Percentiles rank a stretch among this genome's conserved stretches.
phyloP scores from a whole-genome alignment of 2,888 invertebrate species.

The Morpho helenor region DNA sequence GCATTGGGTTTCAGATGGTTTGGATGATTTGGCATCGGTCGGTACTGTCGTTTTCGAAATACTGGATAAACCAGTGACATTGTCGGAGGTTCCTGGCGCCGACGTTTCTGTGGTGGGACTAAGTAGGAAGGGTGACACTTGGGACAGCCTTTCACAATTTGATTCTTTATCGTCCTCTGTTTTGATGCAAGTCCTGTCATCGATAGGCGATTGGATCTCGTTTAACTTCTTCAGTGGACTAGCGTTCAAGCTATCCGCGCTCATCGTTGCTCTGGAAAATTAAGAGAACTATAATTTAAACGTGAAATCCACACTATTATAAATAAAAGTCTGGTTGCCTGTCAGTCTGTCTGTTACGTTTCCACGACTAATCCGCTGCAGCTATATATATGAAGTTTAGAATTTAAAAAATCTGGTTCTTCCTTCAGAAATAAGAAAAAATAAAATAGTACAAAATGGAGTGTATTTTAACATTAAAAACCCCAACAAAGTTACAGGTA shows the following conservation, averaged over 20 bases:
- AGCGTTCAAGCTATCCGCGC: slow-evolving; percentile 70
- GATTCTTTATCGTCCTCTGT: slow-evolving; percentile 56
- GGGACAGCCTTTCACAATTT: slow-evolving; percentile 59
- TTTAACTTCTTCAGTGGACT: slow-evolving; percentile 47
- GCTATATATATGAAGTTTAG: too few species aligned
- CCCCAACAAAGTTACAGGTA: neutral
- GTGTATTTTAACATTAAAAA: too few species aligned
- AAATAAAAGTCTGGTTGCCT: too few species aligned
- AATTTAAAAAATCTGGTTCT: too few species aligned
- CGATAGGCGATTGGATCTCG: slow-evolving; percentile 44
- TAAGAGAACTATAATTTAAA: slow-evolving; percentile 2
- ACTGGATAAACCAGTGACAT: slow-evolving; percentile 64
- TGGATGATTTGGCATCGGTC: slow-evolving; percentile 70
- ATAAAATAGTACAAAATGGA: too few species aligned
- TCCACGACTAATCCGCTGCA: too few species aligned
- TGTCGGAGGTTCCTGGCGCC: slow-evolving; percentile 52
- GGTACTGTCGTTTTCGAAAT: slow-evolving; percentile 71
- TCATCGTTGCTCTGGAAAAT: slow-evolving; percentile 64
- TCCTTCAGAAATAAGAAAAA: too few species aligned
- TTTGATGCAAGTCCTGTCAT: slow-evolving; percentile 59
- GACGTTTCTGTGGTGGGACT: slow-evolving; percentile 66
- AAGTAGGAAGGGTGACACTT: slow-evolving; percentile 65
- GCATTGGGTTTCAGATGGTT: slow-evolving; percentile 65
- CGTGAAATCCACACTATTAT: too few species aligned
- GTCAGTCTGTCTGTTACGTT: too few species aligned